phyloP scores from a whole-genome alignment of 2,888 invertebrate genomes.

The Chirona hameri region DNA sequence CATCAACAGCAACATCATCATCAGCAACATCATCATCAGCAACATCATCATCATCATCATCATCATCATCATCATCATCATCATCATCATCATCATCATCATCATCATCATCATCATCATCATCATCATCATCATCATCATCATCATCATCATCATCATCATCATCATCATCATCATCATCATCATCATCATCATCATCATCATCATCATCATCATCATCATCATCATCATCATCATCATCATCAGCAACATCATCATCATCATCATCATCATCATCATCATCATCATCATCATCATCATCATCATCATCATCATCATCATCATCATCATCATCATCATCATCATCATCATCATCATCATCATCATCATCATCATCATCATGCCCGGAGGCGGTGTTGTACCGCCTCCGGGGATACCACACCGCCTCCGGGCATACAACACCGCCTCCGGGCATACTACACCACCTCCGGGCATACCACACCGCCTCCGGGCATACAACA shows the following conservation, averaged over 20 bases:
- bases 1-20: too few species aligned
- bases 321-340: slow-evolving; percentile 22
- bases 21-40: too few species aligned
- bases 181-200: slow-evolving; percentile 22
- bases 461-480: too few species aligned
- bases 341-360: slow-evolving; percentile 22
- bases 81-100: slow-evolving; percentile 22
- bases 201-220: slow-evolving; percentile 22
- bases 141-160: slow-evolving; percentile 22
- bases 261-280: too few species aligned
- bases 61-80: slow-evolving; percentile 22
- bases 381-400: too few species aligned
- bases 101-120: slow-evolving; percentile 22
- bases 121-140: slow-evolving; percentile 22
- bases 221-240: too few species aligned
- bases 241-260: too few species aligned
- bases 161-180: slow-evolving; percentile 22
- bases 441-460: too few species aligned
- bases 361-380: slow-evolving; percentile 22
- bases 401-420: too few species aligned
- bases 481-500: too few species aligned
- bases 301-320: slow-evolving; percentile 22
- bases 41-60: too few species aligned
- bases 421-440: too few species aligned
- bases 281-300: slow-evolving; percentile 22